Percentiles rank a stretch among this genome's conserved stretches.
Conservation (phyloP, 2,888 invertebrate species). For the Pogonocherus hispidulus region DNA sequence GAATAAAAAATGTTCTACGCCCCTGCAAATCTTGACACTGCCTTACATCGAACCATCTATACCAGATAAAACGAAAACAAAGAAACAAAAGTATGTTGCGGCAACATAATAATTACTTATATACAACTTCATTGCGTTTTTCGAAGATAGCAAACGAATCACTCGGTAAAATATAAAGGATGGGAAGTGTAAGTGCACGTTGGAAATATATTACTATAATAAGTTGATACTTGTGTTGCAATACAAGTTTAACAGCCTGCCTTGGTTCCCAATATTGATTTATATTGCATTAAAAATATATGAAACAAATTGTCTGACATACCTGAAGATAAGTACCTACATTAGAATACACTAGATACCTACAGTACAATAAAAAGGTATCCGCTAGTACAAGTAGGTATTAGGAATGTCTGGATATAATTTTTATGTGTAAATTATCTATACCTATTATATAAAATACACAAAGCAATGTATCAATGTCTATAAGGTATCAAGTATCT, state of each 20-base stretch:
- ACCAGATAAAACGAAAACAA: constrained; percentile 42
- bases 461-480: too few relatives aligned
- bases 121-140: constrained; percentile 44
- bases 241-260: not conserved
- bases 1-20: constrained; percentile 56
- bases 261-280: not conserved
- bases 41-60: constrained; percentile 43
- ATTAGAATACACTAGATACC: too few relatives aligned
- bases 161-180: constrained; percentile 34
- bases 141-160: constrained; percentile 42
- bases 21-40: constrained; percentile 57
- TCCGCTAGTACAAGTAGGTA: too few relatives aligned
- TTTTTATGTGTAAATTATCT: too few relatives aligned
- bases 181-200: not conserved
- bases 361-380: too few relatives aligned
- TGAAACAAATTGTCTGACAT: not conserved
- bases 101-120: constrained; percentile 53
- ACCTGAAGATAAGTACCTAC: not conserved
- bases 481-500: too few relatives aligned
- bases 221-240: not conserved
- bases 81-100: constrained; percentile 42
- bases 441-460: too few relatives aligned
- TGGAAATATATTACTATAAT: not conserved
- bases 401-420: too few relatives aligned
- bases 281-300: not conserved